These are phyloP conservation scores for Phthorimaea operculella DNA, from an alignment of 1,140 invertebrate genomes.

Conservation along the genomic window DNA sequence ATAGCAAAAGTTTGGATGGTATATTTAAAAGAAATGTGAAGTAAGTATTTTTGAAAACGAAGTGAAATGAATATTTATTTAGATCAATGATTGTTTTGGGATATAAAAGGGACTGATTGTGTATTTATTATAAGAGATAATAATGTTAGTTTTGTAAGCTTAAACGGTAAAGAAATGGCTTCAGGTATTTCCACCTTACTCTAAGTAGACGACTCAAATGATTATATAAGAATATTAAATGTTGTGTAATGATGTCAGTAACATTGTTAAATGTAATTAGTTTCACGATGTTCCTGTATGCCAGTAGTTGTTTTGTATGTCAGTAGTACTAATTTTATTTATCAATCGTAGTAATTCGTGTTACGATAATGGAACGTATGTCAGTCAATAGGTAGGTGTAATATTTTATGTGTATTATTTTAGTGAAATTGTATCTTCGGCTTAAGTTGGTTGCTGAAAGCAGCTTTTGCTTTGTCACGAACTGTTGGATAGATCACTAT, in stretches of 20 bases:
- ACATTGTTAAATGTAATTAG: slow-evolving; percentile 24
- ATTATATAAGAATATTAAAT: neutral
- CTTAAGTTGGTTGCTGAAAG: slow-evolving; percentile 57
- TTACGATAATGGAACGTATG: slow-evolving; percentile 19
- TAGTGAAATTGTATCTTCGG: slow-evolving; percentile 35
- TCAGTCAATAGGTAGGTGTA: slow-evolving; percentile 3
- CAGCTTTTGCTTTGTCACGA: slow-evolving; percentile 42
- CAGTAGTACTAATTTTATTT: slow-evolving; percentile 21
- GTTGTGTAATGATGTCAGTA: neutral
- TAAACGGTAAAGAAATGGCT: neutral
- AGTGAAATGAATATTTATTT: neutral
- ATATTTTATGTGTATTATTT: slow-evolving; percentile 19
- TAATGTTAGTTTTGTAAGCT: neutral
- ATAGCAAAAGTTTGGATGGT: neutral
- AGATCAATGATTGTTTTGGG: neutral
- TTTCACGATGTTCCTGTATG: slow-evolving; percentile 43
- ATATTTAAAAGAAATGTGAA: neutral
- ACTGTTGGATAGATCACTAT: slow-evolving; percentile 37
- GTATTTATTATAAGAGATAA: neutral
- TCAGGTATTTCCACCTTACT: neutral
- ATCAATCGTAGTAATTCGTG: slow-evolving; percentile 27
- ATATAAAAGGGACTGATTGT: neutral
- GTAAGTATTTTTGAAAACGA: slow-evolving; percentile 2
- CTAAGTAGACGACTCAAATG: neutral
- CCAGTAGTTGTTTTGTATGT: slow-evolving; percentile 33